Base-by-base conservation (phyloP, 2,797 vertebrate genomes). In the Aplochiton taeniatus region DNA sequence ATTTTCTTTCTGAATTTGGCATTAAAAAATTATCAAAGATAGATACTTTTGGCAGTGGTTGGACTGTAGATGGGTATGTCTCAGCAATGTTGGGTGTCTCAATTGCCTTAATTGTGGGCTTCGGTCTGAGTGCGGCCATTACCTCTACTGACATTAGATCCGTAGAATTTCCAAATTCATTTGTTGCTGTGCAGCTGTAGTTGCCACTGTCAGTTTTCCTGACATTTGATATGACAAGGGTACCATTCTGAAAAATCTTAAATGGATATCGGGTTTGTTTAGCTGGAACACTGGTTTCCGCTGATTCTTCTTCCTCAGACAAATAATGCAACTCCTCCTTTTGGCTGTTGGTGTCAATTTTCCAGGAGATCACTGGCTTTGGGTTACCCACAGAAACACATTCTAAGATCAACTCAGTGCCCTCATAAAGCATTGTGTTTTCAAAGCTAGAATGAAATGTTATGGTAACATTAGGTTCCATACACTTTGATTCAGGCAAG, bases 111-210 rank as follows among this genome's bases (percentile, higher is more conserved):
- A 16, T 58, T 6, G 18, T 11, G 17, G 0, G 84, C 70, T 45
- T 74, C 81, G 45, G n/a, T 49, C 0, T 91, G 81, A 16, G 85
- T 63, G 0, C 89, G 0, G 89, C 85, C 61, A 91, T 82, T 0
- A 92, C 91, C 66, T 78, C 60, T 18, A 98, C 89, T 0, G 81
- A 81, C 56, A 97, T 88, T 0, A 86, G 93, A 41, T 87, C 89
- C 9, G 93, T 90, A 11, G 91, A 93, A 77, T 78, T 87, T 8
- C 96, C 97, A 77, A 95, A 77, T 63, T 94, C 93, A 1, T 97
- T 98, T n/a, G 83, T 82, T 14, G 93, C 96, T 16, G 90, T 78
- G 82, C 97, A 99, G 60, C 92, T 96, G 84, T 98, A 99, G 74
- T 92, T 87, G 17, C 96, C 97, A 11, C 93, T 89, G 41, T 96